Base-by-base conservation (phyloP, 2,888 invertebrate species). In the Netelia virgata region DNA sequence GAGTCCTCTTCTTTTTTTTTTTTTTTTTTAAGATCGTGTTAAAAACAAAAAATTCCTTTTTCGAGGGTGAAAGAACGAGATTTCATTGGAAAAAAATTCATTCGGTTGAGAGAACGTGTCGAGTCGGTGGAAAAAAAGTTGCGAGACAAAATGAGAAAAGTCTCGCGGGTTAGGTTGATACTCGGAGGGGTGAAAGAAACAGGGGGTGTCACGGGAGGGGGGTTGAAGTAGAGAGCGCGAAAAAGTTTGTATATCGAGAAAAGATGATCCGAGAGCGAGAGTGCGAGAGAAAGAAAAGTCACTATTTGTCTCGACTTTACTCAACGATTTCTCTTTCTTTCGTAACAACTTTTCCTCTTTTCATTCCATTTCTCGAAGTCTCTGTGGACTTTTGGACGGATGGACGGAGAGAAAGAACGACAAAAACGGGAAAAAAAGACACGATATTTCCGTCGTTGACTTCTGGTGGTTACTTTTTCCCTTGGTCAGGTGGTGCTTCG, bases 261-360 rank as follows among this genome's bases (percentile, higher is more conserved):
- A 14, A 47, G 43, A 78, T 57, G 36, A 78, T 69, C 1, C 50
- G 64, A 53, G 59, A 57, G 20, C 28, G 68, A 73, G 16, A 59
- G 23, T 50, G 43, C 41, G 18, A 72, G 11, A 70, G 43, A 20
- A 14, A 41, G 18, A 57, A 57, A 66, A 16, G 23, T 36, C 36
- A 61, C 20, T 36, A 50, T n/a, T n/a, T n/a, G n/a, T n/a, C 41
- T 43, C 59, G 11, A 79, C 23, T 80, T 66, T 73, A 18, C 55
- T 16, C 36, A 28, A 64, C 57, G 18, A 69, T 83, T 83, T 69
- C 47, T 76, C 63, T 63, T 63, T 74, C 64, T 59, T 61, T 68
- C 10, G 59, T 64, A 70, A 66, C 75, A 70, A 72, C 47, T 75
- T 83, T 69, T 66, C 14, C 43, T 18, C 18, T 41, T 28, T 28